These are phyloP conservation scores for Mesoclemmys tuberculata DNA, from an alignment of 2,113 vertebrate genomes.

Conservation along the genomic window DNA sequence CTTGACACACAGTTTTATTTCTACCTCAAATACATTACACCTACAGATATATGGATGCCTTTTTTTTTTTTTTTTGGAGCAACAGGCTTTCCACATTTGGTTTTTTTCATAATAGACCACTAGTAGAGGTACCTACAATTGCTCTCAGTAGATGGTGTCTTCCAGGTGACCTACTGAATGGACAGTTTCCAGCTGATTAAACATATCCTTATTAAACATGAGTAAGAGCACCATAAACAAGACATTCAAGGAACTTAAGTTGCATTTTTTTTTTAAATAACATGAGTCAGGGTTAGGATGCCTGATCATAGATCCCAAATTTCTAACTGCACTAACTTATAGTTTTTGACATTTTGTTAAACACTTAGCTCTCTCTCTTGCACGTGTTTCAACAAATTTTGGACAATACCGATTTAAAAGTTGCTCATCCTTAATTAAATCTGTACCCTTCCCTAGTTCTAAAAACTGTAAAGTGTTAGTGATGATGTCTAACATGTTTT, in stretches of 20 bases:
- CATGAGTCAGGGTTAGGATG: not conserved
- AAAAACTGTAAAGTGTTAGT: not conserved
- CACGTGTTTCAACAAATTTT: not conserved
- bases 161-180: not conserved
- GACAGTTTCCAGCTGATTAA: not conserved
- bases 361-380: not conserved
- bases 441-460: not conserved
- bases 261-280: not conserved
- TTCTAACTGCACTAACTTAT: not conserved
- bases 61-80: not conserved
- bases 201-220: not conserved
- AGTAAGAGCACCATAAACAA: not conserved
- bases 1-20: not conserved
- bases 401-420: not conserved
- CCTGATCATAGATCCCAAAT: not conserved
- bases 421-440: not conserved
- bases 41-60: not conserved
- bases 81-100: not conserved
- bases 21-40: not conserved
- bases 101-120: not conserved
- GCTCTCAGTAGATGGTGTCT: not conserved
- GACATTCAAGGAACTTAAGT: not conserved
- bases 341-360: not conserved
- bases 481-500: not conserved
- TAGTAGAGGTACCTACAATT: not conserved